A percentile compares a stretch with the other conserved stretches of the same genome.
These are phyloP conservation scores for Torymus auratus DNA, from an alignment of 2,888 invertebrate genomes.

Conservation along the genomic window DNA sequence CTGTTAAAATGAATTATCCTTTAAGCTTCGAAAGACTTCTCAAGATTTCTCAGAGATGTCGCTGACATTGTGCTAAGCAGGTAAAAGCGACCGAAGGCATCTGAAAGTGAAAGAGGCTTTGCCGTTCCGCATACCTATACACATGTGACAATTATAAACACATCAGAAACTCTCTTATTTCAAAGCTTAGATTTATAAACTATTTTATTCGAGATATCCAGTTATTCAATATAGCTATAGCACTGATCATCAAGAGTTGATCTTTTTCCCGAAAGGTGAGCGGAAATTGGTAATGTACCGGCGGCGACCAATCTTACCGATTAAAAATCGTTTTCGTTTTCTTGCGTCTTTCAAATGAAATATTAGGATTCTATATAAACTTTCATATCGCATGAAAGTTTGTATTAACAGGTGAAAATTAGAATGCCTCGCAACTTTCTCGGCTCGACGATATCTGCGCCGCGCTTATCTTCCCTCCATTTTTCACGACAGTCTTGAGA, in stretches of 20 bases:
- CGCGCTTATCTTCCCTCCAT: neutral
- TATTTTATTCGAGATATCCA: neutral
- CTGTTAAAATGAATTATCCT: slow-evolving; percentile 11
- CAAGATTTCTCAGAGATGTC: slow-evolving; percentile 45
- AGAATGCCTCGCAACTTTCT: slow-evolving; percentile 47
- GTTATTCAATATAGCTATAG: neutral
- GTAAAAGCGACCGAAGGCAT: neutral
- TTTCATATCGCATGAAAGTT: slow-evolving; percentile 49
- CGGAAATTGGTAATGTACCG: slow-evolving; percentile 34
- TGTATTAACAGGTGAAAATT: slow-evolving; percentile 46
- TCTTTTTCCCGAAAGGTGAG: slow-evolving; percentile 10
- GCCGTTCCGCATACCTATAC: neutral
- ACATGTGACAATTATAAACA: no score
- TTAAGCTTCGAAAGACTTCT: neutral
- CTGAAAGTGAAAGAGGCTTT: neutral
- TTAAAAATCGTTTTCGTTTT: slow-evolving; percentile 15
- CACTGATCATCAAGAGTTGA: neutral
- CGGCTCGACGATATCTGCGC: neutral
- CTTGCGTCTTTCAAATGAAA: neutral
- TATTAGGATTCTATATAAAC: slow-evolving; percentile 15
- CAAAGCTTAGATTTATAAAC: neutral
- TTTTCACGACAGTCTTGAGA: slow-evolving; percentile 5
- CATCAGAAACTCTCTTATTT: neutral
- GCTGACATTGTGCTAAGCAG: slow-evolving; percentile 5
- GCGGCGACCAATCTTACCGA: slow-evolving; percentile 40